A percentile compares a stretch with the other conserved stretches of the same genome.
These are phyloP conservation scores for Phrynosoma blainvillii DNA, from an alignment of 2,113 vertebrate genomes.

Conservation along the genomic window DNA sequence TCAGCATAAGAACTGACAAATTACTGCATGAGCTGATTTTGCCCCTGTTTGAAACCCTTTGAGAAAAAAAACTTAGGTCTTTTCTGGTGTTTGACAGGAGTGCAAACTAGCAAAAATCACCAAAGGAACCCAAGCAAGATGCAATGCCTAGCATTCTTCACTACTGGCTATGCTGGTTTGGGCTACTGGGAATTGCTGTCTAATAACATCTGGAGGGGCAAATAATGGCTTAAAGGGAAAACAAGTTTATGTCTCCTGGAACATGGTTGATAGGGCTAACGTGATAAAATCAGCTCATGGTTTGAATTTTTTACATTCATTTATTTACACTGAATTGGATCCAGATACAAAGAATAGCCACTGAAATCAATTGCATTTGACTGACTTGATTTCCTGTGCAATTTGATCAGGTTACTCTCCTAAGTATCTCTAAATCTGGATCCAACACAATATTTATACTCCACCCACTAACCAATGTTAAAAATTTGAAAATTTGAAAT, in stretches of 20 bases:
- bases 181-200: no score
- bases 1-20: background rate
- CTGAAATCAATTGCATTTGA: background rate
- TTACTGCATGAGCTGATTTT: background rate
- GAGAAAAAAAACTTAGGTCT: background rate
- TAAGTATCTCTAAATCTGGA: background rate
- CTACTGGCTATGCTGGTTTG: no score
- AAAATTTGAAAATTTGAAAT: no score
- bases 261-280: background rate
- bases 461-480: background rate
- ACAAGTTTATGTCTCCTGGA: background rate
- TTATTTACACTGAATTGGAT: background rate
- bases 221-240: background rate
- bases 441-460: background rate
- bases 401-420: background rate
- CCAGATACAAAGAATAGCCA: background rate
- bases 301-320: background rate
- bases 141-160: no score
- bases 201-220: no score
- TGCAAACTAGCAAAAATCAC: background rate
- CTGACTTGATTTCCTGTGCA: background rate
- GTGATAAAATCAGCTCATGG: background rate
- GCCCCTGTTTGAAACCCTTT: background rate
- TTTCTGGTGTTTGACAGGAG: background rate
- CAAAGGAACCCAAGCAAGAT: background rate